A percentile compares a stretch with the other conserved stretches of the same genome.
Conservation (phyloP, 2,797 vertebrate genomes). For the Otolemur crassicaudatus region DNA sequence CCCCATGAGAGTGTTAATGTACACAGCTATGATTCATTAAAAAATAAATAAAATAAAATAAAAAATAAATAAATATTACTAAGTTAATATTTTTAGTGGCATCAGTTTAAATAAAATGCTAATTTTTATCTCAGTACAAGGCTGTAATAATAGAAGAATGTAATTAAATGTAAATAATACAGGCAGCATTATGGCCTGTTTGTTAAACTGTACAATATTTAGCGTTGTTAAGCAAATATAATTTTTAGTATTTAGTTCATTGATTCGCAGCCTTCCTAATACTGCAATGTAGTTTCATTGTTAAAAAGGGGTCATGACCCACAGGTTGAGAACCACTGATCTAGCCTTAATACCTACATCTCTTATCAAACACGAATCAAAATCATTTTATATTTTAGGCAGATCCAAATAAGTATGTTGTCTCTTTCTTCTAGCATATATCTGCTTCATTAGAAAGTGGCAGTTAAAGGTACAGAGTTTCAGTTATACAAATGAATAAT, state of each 20-base stretch:
- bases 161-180: neutral
- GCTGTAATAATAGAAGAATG: neutral
- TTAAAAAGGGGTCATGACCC: too few species aligned
- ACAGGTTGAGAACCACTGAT: too few species aligned
- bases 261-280: too few species aligned
- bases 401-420: conserved; percentile 36
- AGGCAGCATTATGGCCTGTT: neutral
- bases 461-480: neutral
- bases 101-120: neutral
- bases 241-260: neutral
- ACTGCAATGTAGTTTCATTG: too few species aligned
- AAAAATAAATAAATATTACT: neutral
- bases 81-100: neutral
- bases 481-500: neutral
- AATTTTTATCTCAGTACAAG: neutral
- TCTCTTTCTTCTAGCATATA: conserved; percentile 20
- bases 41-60: neutral
- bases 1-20: too few species aligned
- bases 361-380: neutral
- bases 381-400: conserved; percentile 58
- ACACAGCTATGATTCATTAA: too few species aligned
- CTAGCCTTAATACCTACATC: neutral
- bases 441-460: conserved; percentile 60
- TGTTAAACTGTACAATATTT: neutral
- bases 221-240: conserved; percentile 9